Conservation (phyloP, 1,140 invertebrate species). For the Drosophila jambulina region DNA sequence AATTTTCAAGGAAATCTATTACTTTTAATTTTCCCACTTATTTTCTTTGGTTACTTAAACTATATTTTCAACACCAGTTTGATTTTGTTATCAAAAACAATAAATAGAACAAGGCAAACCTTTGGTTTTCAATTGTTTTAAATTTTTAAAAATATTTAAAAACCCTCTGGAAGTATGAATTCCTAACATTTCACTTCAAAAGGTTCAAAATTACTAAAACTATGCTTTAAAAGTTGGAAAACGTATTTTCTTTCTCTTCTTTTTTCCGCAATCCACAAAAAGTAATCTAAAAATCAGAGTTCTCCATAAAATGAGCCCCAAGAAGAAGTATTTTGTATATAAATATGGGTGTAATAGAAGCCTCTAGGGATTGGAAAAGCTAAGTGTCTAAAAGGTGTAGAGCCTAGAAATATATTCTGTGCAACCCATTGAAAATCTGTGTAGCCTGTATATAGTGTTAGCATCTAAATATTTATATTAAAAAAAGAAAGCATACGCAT, state of each 20-base stretch:
- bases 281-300: background rate
- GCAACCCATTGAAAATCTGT: background rate
- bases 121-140: background rate
- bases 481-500: background rate
- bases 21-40: background rate
- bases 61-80: background rate
- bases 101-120: too few species aligned
- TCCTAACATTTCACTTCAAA: too few species aligned
- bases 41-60: background rate
- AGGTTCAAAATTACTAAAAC: too few species aligned
- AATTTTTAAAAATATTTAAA: too few species aligned
- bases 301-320: too few species aligned
- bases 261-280: background rate
- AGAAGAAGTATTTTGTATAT: conserved; percentile 7
- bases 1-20: background rate
- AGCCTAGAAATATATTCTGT: conserved; percentile 2
- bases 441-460: conserved; percentile 23
- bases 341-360: background rate
- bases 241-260: background rate
- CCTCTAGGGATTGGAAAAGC: background rate
- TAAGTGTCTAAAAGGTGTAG: background rate
- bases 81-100: background rate
- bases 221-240: too few species aligned
- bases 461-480: conserved; percentile 4
- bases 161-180: too few species aligned